Base-by-base conservation (phyloP, 2,888 invertebrate species). In the Sphecodes monilicornis region DNA sequence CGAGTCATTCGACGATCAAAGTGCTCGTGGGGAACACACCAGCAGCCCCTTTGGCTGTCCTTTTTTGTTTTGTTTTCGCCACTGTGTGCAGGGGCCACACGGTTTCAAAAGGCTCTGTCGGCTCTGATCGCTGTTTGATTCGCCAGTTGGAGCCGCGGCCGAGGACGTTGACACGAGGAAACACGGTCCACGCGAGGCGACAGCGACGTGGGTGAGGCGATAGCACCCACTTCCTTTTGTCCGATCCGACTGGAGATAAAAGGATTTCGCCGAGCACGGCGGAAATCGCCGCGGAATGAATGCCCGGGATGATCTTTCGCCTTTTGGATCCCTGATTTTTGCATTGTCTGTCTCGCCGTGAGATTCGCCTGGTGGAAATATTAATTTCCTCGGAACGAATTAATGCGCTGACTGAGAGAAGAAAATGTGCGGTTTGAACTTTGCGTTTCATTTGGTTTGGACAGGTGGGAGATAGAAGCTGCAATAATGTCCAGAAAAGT, bases 1-100 rank as follows among this genome's bases (percentile, higher is more conserved):
- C 92, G 88, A 92, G 93, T 94, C 94, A 93, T 92, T 91, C 90
- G 84, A 78, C 90, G 93, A 93, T 93, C 93, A 93, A 93, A 93
- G 93, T 89, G 89, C 91, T 93, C 80, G 50, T 0, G 57, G 57
- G 1, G 26, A 57, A 57, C 26, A 57, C 50, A 50, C 50, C 50
- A 10, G 22, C 50, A 22, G 50, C 50, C 50, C 22, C 50, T 22
- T 22, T 50, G 8, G 10, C 50, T 50, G 22, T 50, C n/a, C n/a
- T n/a, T n/a, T n/a, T n/a, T 22, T 50, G 16, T 46, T 50, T 50
- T 50, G 50, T 26, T 57, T 57, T 26, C 57, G 57, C 26, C 26
- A 57, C 57, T 26, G 57, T 26, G 26, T 1, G 57, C 50, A 39
- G 66, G 66, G 71, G 80, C 57, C 57, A 57, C 87, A 84, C 78